Base-by-base conservation (phyloP, 2,797 vertebrate genomes). In the Orientallactaga sibirica region DNA sequence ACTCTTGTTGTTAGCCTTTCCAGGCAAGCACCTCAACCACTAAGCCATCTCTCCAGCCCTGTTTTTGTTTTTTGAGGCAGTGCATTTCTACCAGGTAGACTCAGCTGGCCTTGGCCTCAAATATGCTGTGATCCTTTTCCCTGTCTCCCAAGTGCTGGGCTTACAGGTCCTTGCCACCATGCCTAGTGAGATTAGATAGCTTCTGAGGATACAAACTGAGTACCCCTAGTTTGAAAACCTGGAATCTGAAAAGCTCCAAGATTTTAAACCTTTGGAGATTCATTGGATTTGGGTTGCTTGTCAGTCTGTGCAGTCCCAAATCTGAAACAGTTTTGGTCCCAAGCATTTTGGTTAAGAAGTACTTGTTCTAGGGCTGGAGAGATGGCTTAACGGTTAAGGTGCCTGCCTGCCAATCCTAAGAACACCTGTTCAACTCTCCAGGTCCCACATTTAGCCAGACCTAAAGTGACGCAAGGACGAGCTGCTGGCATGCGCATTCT, bases 151-250 rank as follows among this genome's bases (percentile, higher is more conserved):
- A 41, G 11, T 43, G 55, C 70, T 8, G n/a, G 52, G 20, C n/a
- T 73, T 27, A 58, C n/a, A 19, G 8, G 48, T 48, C 48, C 48
- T 10, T 48, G 48, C 15, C 33, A 20, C 14, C 25, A 10, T 62
- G 33, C 70, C 25, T 43, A 37, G 33, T 33, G 14, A 96, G 97
- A 97, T 98, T 87, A 91, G 96, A 98, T 92, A 18, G 12, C 27
- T 71, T 58, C 43, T 33, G 68, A 16, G 20, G 71, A 14, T 9
- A 24, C 2, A 68, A 41, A 19, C 66, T 70, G 61, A 20, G 18
- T 20, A 43, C 55, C 15, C 33, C 41, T 58, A 25, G 7, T 43
- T n/a, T 55, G 27, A 66, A 85, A 52, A 73, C 70, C 33, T 25
- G 15, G 70, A 88, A 77, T 37, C 24, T 27, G 9, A 62, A 83